Evolutionary conservation across 2,113 vertebrate species (phyloP).

Genomic region (Danionella cerebrum): DNA sequence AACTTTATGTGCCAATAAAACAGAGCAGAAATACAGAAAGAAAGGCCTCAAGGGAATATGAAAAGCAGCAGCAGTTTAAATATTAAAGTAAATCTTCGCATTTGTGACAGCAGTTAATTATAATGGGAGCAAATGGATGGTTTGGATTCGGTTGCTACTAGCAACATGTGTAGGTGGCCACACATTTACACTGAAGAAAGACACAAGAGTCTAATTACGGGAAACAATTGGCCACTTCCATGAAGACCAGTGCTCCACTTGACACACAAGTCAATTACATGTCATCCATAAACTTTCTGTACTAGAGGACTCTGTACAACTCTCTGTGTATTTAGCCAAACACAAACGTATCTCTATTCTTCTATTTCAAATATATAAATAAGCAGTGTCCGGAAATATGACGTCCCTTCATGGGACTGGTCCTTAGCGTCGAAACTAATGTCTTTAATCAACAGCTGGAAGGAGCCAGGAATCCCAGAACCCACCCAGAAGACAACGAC

Average conservation of each 20-base stretch:
- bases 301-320: too few relatives aligned
- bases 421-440: too few relatives aligned
- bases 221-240: neutral
- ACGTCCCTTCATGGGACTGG: too few relatives aligned
- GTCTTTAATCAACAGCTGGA: too few relatives aligned
- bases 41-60: neutral
- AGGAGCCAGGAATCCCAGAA: too few relatives aligned
- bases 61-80: neutral
- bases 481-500: too few relatives aligned
- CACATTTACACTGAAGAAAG: constrained; percentile 12
- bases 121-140: neutral
- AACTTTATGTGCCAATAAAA: too few relatives aligned
- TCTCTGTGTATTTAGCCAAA: too few relatives aligned
- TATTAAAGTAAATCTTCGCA: neutral
- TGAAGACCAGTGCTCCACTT: neutral
- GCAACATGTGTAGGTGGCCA: constrained; percentile 29
- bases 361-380: too few relatives aligned
- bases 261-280: neutral
- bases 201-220: constrained; percentile 5
- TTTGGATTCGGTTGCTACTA: constrained; percentile 17
- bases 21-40: neutral
- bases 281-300: too few relatives aligned
- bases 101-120: constrained; percentile 3
- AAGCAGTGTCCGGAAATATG: too few relatives aligned
- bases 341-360: too few relatives aligned